Base-by-base conservation (phyloP, 2,888 invertebrate species). In the Subacronicta megacephala region DNA sequence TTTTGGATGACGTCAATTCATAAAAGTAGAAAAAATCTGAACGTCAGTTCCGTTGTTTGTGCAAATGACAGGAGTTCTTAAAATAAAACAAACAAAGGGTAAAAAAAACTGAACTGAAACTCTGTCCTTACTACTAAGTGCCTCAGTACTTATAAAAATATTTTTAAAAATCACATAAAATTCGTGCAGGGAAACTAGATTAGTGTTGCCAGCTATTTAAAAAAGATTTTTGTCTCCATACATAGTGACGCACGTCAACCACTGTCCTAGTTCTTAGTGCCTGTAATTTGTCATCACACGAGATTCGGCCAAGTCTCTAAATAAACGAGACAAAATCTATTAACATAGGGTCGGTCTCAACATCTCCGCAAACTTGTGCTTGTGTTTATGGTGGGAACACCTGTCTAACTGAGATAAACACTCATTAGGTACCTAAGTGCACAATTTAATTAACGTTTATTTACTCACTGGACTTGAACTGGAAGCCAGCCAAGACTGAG, bases 311-410 rank as follows among this genome's bases (percentile, higher is more conserved):
- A 72, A 70, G 66, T 43, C 62, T 75, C 71, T 61, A 77, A 75
- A 71, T 75, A 62, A 54, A 60, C 42, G 58, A 43, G 49, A 47
- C 15, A n/a, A 59, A 50, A 59, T 69, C 52, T 90, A 82, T 90
- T 90, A 90, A 78, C 67, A 76, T 77, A 86, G 89, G 87, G 77
- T 71, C 75, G 56, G 60, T 68, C 59, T 77, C 75, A 72, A 82
- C 80, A 83, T 79, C 72, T 77, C 63, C 23, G 79, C 78, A 81
- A 84, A 86, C 83, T 82, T 80, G 72, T 70, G 54, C 53, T 23
- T 26, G 26, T 85, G 84, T 88, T 82, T 82, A 81, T 78, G 65
- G 70, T 76, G 70, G 67, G 77, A 71, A 75, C 84, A 86, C 85
- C 85, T 84, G 84, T 80, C 80, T 74, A 72, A 62, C 60, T 29